Conservation (phyloP, 1,140 invertebrate species). For the Macrobrachium nipponense region DNA sequence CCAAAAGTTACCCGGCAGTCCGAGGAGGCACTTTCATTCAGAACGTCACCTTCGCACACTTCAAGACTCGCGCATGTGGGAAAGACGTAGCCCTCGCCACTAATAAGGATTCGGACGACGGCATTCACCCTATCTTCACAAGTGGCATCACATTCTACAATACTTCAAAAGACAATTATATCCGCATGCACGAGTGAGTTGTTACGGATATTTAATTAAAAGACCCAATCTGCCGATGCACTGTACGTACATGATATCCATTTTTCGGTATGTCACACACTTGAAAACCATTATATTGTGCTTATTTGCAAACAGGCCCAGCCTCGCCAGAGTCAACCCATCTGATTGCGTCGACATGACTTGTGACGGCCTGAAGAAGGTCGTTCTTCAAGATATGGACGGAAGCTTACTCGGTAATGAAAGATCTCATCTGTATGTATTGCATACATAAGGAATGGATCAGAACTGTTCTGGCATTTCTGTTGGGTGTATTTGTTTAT, state of each 20-base stretch:
- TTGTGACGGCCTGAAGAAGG: conserved; percentile 61
- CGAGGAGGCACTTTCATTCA: conserved; percentile 35
- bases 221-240: too few species aligned
- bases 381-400: conserved; percentile 49
- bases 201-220: too few species aligned
- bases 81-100: conserved; percentile 45
- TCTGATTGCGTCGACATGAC: conserved; percentile 62
- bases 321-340: conserved; percentile 38
- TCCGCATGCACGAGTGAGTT: conserved; percentile 29
- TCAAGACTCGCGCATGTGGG: not conserved
- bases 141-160: conserved; percentile 32
- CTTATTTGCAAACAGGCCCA: conserved; percentile 1
- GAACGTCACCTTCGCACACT: conserved; percentile 24
- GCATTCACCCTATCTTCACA: conserved; percentile 40
- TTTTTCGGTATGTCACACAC: too few species aligned
- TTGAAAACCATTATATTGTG: too few species aligned
- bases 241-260: too few species aligned
- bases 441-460: not conserved
- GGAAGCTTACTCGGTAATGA: conserved; percentile 42
- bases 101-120: conserved; percentile 45
- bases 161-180: conserved; percentile 13
- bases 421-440: not conserved
- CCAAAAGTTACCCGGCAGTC: conserved; percentile 42
- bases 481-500: too few species aligned
- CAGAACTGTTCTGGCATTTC: too few species aligned